Conservation (phyloP, 2,888 invertebrate species). For the Lithophane semibrunnea region DNA sequence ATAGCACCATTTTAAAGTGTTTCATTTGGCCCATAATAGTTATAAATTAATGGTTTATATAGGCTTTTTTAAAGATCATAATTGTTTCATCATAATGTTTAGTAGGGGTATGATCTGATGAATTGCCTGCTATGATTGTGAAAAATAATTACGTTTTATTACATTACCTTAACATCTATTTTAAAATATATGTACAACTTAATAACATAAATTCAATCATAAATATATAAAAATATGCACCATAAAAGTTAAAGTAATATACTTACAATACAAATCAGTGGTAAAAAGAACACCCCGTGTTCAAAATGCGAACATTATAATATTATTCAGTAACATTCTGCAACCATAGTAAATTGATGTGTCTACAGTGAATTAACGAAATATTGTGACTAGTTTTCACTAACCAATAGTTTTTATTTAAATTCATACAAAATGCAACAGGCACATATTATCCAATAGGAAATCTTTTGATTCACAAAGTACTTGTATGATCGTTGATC, state of each 20-base stretch:
- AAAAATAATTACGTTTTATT: constrained; percentile 4
- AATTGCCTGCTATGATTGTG: constrained; percentile 1
- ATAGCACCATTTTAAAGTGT: constrained; percentile 83
- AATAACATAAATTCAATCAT: constrained; percentile 42
- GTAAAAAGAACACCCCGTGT: constrained; percentile 58
- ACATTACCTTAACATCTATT: constrained; percentile 47
- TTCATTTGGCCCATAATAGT: constrained; percentile 66
- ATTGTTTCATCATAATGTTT: constrained; percentile 15
- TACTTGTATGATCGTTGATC: background rate
- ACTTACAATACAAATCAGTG: constrained; percentile 52
- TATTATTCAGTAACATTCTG: constrained; percentile 30
- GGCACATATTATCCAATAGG: background rate
- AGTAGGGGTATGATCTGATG: background rate
- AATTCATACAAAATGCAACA: constrained; percentile 3
- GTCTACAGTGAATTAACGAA: constrained; percentile 24
- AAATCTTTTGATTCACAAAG: constrained; percentile 18
- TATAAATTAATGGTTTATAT: background rate
- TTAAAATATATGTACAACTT: constrained; percentile 75
- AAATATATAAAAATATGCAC: constrained; percentile 50
- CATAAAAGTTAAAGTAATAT: constrained; percentile 37
- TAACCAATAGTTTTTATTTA: constrained; percentile 64
- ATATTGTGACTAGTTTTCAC: constrained; percentile 75
- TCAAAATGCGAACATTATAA: constrained; percentile 44
- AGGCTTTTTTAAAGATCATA: constrained; percentile 8
- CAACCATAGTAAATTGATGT: constrained; percentile 15